Evolutionary conservation across 2,113 vertebrate species (phyloP).

Genomic region (Saccopteryx bilineata): DNA sequence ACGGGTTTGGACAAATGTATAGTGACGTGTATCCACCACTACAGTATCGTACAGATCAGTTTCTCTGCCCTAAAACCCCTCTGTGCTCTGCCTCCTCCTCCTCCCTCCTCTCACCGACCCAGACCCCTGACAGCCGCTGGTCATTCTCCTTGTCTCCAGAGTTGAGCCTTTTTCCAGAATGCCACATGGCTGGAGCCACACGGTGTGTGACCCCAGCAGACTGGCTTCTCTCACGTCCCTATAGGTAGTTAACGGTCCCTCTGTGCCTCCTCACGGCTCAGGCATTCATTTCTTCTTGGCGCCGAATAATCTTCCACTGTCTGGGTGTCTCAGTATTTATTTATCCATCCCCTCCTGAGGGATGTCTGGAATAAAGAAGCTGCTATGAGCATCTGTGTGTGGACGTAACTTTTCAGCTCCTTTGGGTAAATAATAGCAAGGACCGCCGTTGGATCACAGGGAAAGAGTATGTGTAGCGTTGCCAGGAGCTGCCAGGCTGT

Average conservation of each 20-base stretch:
- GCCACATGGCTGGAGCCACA: background rate
- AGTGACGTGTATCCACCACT: background rate
- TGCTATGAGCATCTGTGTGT: too few species aligned
- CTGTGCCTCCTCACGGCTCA: background rate
- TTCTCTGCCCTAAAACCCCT: background rate
- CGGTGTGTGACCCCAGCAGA: background rate
- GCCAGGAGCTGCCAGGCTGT: too few species aligned
- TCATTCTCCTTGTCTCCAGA: background rate
- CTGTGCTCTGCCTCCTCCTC: background rate
- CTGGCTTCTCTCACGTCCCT: background rate
- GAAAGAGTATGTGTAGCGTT: background rate
- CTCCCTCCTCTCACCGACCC: background rate
- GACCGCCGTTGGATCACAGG: background rate
- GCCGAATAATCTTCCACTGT: background rate
- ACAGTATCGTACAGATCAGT: background rate
- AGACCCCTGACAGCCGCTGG: too few species aligned
- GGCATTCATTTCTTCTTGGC: background rate
- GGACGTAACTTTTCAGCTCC: too few species aligned
- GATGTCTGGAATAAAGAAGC: too few species aligned
- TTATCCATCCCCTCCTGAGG: too few species aligned
- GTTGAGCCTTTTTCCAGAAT: background rate
- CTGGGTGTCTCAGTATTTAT: background rate
- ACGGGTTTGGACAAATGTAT: background rate
- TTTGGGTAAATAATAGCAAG: background rate
- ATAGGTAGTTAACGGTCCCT: background rate